Conservation (phyloP, 2,113 vertebrate genomes). For the Nycticryphes semicollaris region DNA sequence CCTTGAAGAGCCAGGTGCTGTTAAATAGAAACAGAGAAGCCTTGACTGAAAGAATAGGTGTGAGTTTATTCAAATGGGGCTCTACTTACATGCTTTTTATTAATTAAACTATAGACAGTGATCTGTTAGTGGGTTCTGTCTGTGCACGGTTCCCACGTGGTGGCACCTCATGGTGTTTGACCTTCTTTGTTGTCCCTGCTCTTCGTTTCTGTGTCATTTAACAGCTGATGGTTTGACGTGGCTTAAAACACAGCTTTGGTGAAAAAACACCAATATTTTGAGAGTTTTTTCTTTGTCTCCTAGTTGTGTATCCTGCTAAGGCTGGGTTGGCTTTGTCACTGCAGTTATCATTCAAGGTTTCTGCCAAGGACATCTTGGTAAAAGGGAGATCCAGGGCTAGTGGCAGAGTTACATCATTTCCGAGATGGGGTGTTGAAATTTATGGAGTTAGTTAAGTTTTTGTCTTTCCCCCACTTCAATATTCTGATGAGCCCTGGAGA, state of each 20-base stretch:
- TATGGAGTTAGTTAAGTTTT: not conserved
- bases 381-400: not conserved
- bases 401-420: not conserved
- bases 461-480: not conserved
- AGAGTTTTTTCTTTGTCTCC: not conserved
- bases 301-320: not conserved
- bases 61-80: not conserved
- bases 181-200: fast-evolving
- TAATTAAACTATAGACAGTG: not conserved
- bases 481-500: not conserved
- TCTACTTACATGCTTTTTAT: not conserved
- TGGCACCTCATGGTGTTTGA: not conserved
- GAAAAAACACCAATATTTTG: not conserved
- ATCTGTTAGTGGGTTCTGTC: not conserved
- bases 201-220: not conserved
- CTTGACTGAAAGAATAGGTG: not conserved
- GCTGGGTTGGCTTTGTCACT: not conserved
- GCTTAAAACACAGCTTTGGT: not conserved
- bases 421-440: not conserved
- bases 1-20: not conserved
- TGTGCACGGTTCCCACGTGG: fast-evolving
- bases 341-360: not conserved
- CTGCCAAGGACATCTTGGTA: not conserved
- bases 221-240: not conserved
- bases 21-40: not conserved